Evolutionary conservation across 2,797 vertebrate genomes (phyloP).

Genomic region (Pangasius larnaudii): DNA sequence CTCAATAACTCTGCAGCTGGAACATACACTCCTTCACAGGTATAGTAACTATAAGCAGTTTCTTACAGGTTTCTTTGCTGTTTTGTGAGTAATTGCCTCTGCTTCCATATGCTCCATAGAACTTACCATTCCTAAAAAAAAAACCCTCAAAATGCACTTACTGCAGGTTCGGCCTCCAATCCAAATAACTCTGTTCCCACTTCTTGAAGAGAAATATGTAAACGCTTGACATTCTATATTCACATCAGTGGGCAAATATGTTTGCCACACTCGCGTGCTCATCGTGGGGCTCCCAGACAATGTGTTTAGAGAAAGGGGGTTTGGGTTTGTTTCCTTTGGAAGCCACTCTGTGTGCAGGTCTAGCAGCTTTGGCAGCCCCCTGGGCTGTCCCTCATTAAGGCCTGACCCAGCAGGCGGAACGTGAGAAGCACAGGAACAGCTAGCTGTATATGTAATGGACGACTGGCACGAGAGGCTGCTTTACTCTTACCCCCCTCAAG

Average conservation of each 20-base stretch:
- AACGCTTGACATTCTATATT: slow-evolving; percentile 67
- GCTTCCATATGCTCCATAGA: background rate
- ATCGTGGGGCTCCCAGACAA: slow-evolving; percentile 65
- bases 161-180: slow-evolving; percentile 57
- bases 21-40: slow-evolving; percentile 74
- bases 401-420: slow-evolving; percentile 63
- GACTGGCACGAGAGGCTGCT: slow-evolving; percentile 62
- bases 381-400: slow-evolving; percentile 65
- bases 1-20: slow-evolving; percentile 56
- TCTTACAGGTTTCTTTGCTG: background rate
- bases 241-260: slow-evolving; percentile 63
- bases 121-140: slow-evolving; percentile 11
- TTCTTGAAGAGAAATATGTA: slow-evolving; percentile 66
- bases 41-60: slow-evolving; percentile 58
- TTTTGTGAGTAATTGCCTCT: background rate
- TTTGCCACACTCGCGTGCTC: slow-evolving; percentile 55
- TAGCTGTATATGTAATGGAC: slow-evolving; percentile 60
- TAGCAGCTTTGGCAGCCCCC: slow-evolving; percentile 58
- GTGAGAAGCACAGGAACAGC: slow-evolving; percentile 52
- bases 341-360: slow-evolving; percentile 55
- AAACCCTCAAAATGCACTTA: slow-evolving; percentile 38
- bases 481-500: slow-evolving; percentile 29
- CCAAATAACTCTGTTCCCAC: slow-evolving; percentile 59
- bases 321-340: slow-evolving; percentile 78
- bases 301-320: slow-evolving; percentile 69